Evolutionary conservation across 2,888 invertebrate genomes (phyloP), one percentile per base, ranked within the genome.

Genomic region (Cephus rjabovi): DNA sequence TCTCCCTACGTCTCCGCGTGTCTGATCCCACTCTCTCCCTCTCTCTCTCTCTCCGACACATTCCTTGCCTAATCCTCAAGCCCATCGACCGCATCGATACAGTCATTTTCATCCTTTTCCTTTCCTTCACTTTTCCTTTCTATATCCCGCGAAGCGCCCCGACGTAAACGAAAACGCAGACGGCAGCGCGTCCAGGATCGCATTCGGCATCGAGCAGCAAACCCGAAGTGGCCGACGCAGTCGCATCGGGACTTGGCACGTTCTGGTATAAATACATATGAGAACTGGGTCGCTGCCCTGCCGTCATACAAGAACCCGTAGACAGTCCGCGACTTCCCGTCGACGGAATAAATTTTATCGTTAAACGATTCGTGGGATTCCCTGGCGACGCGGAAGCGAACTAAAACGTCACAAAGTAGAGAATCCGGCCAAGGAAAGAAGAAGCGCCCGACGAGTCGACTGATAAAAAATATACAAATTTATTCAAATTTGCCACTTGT

Each of bases 251-350:
- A 74, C 85, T 81, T 83, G 83, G 85, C 85, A 84, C 86, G 86
- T 86, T 86, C 85, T 83, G 87, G 84, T 89, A 89, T 89, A 89
- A 89, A 89, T 89, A 89, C 85, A 88, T 86, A 85, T 84, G 86
- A 86, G 87, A 89, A 88, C 80, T 89, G 83, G 89, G 88, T 88
- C 88, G 86, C 84, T 86, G 83, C 81, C 83, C 86, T 87, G 87
- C 83, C 81, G 23, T 56, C 40, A 23, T 56, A 23, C 40, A 23
- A 56, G 40, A 56, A 56, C 4, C 23, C 40, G 40, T 56, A 33
- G 71, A 71, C 71, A 33, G 71, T 71, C 71, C 71, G 33, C 71
- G 71, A 33, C 33, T 71, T 71, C 71, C 33, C 71, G 71, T 34
- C 71, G 71, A 33, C 71, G 30, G 31, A 31, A 71, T 82, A 85